A percentile compares a stretch with the other conserved stretches of the same genome.
These are phyloP conservation scores for Meiosimyza decipiens DNA, from an alignment of 2,888 invertebrate genomes.

Conservation along the genomic window DNA sequence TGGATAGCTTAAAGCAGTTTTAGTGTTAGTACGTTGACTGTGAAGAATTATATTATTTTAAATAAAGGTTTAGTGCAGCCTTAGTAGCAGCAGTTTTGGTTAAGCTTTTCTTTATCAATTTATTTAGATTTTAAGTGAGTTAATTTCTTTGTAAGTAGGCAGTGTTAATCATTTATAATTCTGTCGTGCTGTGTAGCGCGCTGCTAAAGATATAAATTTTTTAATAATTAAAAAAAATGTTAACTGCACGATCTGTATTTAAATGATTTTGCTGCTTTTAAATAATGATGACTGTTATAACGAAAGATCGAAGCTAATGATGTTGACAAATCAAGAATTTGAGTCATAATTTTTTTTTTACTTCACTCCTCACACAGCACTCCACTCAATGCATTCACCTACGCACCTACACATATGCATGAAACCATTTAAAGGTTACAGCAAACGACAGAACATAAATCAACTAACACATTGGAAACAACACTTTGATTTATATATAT, in stretches of 20 bases:
- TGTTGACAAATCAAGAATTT: conserved; percentile 38
- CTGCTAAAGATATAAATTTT: conserved; percentile 52
- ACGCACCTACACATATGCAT: neutral
- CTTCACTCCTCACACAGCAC: neutral
- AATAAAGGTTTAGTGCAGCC: too few species aligned
- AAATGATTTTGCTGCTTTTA: conserved; percentile 19
- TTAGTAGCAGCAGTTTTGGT: neutral
- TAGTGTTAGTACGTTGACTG: too few species aligned
- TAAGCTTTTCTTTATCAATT: neutral
- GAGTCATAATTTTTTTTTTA: neutral
- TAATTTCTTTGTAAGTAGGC: conserved; percentile 33
- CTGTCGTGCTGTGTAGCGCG: conserved; percentile 51
- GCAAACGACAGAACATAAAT: conserved; percentile 43
- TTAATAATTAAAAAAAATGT: conserved; percentile 41
- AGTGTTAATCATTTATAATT: conserved; percentile 57
- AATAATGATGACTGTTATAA: neutral
- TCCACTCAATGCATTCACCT: neutral
- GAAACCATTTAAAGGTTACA: conserved; percentile 5
- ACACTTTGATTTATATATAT: conserved; percentile 30
- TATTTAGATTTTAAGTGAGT: neutral
- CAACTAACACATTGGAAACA: conserved; percentile 28
- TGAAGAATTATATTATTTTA: too few species aligned
- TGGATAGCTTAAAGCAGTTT: too few species aligned
- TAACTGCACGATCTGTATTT: conserved; percentile 30
- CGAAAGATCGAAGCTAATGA: neutral